Conservation (phyloP, 2,113 vertebrate species). For the Epinephelus lanceolatus region DNA sequence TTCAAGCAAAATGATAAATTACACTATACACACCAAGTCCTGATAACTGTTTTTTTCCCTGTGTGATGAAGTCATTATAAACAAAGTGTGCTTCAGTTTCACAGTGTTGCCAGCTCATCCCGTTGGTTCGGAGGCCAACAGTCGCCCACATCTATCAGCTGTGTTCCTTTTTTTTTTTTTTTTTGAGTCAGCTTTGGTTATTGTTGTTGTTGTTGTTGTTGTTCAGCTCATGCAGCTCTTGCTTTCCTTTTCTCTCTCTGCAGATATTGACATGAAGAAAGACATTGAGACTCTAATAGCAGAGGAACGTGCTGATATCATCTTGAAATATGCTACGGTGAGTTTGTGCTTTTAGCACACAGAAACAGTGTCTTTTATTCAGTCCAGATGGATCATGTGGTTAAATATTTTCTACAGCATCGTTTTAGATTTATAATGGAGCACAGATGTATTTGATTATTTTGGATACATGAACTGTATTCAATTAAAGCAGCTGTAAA, state of each 20-base stretch:
- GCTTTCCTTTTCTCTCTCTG: slow-evolving; percentile 22
- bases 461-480: neutral
- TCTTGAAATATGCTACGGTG: slow-evolving; percentile 92
- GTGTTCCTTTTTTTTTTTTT: neutral
- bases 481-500: neutral
- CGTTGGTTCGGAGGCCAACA: neutral
- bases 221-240: neutral
- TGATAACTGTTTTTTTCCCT: neutral
- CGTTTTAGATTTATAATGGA: neutral
- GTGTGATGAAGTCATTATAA: slow-evolving; percentile 3
- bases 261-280: slow-evolving; percentile 95
- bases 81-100: neutral
- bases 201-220: slow-evolving; percentile 11
- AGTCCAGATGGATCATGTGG: neutral
- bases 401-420: neutral
- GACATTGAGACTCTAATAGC: slow-evolving; percentile 91
- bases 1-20: too few relatives aligned
- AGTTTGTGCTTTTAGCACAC: slow-evolving; percentile 38
- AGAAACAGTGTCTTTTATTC: neutral
- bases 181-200: slow-evolving; percentile 13
- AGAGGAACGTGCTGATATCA: slow-evolving; percentile 91
- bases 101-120: neutral
- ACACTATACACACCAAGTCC: too few relatives aligned
- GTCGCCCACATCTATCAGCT: slow-evolving; percentile 46
- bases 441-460: neutral